Evolutionary conservation across 2,797 vertebrate genomes (phyloP).

Genomic region (Triplophysa yarkandensis): DNA sequence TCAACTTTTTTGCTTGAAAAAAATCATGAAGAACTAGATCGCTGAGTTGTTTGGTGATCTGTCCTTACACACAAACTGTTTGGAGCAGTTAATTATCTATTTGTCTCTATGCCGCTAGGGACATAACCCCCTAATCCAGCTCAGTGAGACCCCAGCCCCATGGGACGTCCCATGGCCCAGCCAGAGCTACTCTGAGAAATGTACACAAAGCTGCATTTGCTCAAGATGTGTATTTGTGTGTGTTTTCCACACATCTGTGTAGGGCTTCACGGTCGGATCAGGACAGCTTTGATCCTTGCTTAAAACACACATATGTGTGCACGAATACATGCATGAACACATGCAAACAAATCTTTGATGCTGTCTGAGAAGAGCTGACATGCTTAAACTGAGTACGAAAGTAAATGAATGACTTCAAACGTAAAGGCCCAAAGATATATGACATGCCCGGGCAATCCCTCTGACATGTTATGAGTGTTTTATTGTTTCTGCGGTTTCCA

Average conservation of each 20-base stretch:
- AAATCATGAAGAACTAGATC: not conserved
- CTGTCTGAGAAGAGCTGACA: conserved; percentile 26
- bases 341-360: conserved; percentile 34
- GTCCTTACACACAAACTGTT: conserved; percentile 36
- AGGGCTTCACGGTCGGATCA: conserved; percentile 38
- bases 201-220: conserved; percentile 73
- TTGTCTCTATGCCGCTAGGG: conserved; percentile 64
- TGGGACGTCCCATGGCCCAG: conserved; percentile 55
- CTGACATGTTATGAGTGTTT: conserved; percentile 41
- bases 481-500: conserved; percentile 24
- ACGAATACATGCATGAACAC: conserved; percentile 26
- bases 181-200: conserved; percentile 69
- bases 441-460: conserved; percentile 13
- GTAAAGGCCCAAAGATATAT: conserved; percentile 14
- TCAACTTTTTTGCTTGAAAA: not conserved
- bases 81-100: conserved; percentile 69
- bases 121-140: conserved; percentile 63
- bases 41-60: not conserved
- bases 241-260: conserved; percentile 61
- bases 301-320: conserved; percentile 28
- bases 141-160: conserved; percentile 30
- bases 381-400: conserved; percentile 35
- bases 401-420: conserved; percentile 39
- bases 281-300: conserved; percentile 23
- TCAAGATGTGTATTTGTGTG: conserved; percentile 51